Base-by-base conservation (phyloP, 2,113 vertebrate genomes). In the Corythornis vintsioides region DNA sequence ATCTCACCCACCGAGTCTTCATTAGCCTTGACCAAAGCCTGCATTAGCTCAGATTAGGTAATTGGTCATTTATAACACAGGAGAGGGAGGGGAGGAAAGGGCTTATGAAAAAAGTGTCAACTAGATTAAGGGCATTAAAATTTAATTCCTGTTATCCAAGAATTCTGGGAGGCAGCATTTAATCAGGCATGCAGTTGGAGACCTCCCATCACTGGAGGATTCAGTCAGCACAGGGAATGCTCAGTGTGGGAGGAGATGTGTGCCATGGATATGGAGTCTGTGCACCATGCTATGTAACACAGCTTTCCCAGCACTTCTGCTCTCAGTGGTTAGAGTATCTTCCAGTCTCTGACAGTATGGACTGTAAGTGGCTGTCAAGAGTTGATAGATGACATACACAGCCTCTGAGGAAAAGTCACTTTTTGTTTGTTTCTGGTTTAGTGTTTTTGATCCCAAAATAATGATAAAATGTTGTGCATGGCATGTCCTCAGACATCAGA, bases 21-120 rank as follows among this genome's bases (percentile, higher is more conserved):
- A 97, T 97, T 97, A 97, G 83, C 85, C 77, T 94, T 1, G 11
- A 86, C 96, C 92, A 91, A 93, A 95, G 71, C 52, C 87, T 92
- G 75, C 86, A 90, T 97, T 96, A 91, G 72, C 84, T 97, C 94
- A 94, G 86, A 96, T 97, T 95, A 90, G 96, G 84, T 96, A 94
- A 97, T 96, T 22, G 53, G 96, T 95, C 87, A 92, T 97, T 97
- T 96, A 95, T 96, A 94, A 95, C 63, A 53, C 40, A 83, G 85
- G 70, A 91, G 65, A 90, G 86, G 42, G 79, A 86, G 52, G 45
- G 63, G 33, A 38, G 50, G 25, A 72, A 92, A 86, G 55, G 86
- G 59, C 79, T 94, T 94, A 85, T 91, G 92, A 93, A 73, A 79
- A 79, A 95, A 92, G 70, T 88, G 89, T 96, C 89, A 91, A 47